Base-by-base conservation (phyloP, 2,113 vertebrate species). In the Gymnocephalus cernua region DNA sequence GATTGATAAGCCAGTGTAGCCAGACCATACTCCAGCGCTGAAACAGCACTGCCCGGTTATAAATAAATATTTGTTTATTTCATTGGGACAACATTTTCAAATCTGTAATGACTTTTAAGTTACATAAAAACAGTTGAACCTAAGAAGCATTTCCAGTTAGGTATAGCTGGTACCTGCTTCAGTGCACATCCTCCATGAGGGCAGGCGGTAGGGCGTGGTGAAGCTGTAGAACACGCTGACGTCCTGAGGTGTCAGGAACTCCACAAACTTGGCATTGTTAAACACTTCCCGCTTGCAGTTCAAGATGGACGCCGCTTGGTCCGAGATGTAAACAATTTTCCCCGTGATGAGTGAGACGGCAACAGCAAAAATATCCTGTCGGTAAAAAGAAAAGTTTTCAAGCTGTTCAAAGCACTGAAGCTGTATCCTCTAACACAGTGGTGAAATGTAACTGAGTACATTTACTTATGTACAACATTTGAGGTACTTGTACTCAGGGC, bases 191-290 rank as follows among this genome's bases (percentile, higher is more conserved):
- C 95, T 96, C 98, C 98, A 99, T 0, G 96, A 96, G 0, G 98
- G 97, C 18, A 99, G 95, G 82, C 96, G 96, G 93, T 96, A 97
- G 0, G 97, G 97, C 0, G 96, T 96, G 29, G 98, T 99, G 86
- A 95, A 97, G 91, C 97, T 98, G 90, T 98, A 99, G 91, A 99
- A 99, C 82, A 98, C 95, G 9, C 97, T 96, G 79, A 99, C 96
- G 3, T 99, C 98, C 50, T 98, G 98, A 1, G 98, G 98, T 0
- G 96, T 96, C 86, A 99, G 81, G 79, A 99, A 96, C 93, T 99
- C 98, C 94, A 98, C 97, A 67, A 99, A 99, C 89, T 97, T 99
- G 91, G 96, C 94, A 0, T 97, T 95, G 35, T 94, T 94, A 75
- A 99, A 97, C 80, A 95, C 89, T 0, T 97, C 95, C 2, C 69